phyloP scores from a whole-genome alignment of 1,140 invertebrate genomes.

The Drosophila truncata region DNA sequence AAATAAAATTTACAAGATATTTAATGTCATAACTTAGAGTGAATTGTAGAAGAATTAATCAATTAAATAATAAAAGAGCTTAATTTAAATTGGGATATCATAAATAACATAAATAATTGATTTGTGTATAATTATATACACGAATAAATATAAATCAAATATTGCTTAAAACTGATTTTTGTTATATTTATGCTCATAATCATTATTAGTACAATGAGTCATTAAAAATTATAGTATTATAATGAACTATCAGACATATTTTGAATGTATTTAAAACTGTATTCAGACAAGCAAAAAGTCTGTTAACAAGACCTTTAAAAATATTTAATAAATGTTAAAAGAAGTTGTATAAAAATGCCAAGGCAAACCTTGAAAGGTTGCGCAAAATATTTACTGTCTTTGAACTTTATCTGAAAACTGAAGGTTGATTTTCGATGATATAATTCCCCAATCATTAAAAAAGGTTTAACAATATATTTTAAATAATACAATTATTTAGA shows the following conservation, averaged over 20 bases:
- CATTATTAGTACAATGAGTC: not conserved
- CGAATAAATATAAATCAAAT: not conserved
- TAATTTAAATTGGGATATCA: not conserved
- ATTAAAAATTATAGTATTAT: not conserved
- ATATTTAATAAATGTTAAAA: not conserved
- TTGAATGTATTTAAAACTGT: not conserved
- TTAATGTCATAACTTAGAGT: not conserved
- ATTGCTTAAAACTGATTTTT: not conserved
- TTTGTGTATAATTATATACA: too few relatives aligned
- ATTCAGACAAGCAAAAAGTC: not conserved
- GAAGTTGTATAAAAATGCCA: not conserved
- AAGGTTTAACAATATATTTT: not conserved
- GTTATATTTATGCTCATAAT: not conserved
- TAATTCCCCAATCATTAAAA: not conserved
- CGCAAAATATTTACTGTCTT: not conserved
- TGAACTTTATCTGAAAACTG: not conserved
- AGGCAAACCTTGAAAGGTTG: not conserved
- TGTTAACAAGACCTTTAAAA: not conserved
- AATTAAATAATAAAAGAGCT: not conserved
- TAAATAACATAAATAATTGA: too few relatives aligned
- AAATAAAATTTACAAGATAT: not conserved
- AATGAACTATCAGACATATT: too few relatives aligned
- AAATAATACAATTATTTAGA: too few relatives aligned
- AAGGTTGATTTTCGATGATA: not conserved
- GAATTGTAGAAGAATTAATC: not conserved